These are phyloP conservation scores for Salmo trutta DNA, from an alignment of 2,797 vertebrate genomes.

Conservation along the genomic window DNA sequence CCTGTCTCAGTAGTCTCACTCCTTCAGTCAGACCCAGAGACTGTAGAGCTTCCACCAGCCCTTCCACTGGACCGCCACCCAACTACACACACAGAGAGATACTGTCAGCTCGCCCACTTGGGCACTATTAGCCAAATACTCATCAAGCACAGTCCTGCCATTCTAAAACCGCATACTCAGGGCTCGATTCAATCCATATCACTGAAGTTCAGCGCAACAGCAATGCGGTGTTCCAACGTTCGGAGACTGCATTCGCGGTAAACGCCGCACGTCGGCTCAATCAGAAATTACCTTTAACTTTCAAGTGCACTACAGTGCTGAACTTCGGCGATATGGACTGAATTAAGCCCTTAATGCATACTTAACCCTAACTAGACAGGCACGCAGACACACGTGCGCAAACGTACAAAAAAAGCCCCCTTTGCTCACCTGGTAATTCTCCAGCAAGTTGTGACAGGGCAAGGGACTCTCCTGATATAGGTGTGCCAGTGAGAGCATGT, in stretches of 20 bases:
- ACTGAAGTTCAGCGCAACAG: no score
- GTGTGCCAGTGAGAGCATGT: constrained; percentile 88
- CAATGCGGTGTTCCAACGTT: no score
- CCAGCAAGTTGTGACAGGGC: constrained; percentile 86
- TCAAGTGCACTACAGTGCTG: no score
- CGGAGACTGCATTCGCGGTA: no score
- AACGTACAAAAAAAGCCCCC: not conserved
- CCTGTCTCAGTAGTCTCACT: constrained; percentile 79
- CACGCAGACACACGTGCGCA: no score
- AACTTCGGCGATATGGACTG: no score
- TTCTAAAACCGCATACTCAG: no score
- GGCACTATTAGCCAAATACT: not conserved
- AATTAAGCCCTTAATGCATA: no score
- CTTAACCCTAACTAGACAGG: no score
- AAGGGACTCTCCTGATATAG: constrained; percentile 84
- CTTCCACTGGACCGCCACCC: constrained; percentile 83
- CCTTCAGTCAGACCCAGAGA: constrained; percentile 88
- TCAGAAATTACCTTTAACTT: no score
- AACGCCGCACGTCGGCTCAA: no score
- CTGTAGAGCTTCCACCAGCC: constrained; percentile 83
- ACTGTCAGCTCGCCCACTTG: not conserved
- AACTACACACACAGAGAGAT: constrained; percentile 69
- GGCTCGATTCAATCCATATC: no score
- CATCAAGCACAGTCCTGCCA: not conserved
- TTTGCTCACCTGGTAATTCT: constrained; percentile 85